These are phyloP conservation scores for Vicugna pacos DNA, from an alignment of 2,113 vertebrate species.

Conservation along the genomic window DNA sequence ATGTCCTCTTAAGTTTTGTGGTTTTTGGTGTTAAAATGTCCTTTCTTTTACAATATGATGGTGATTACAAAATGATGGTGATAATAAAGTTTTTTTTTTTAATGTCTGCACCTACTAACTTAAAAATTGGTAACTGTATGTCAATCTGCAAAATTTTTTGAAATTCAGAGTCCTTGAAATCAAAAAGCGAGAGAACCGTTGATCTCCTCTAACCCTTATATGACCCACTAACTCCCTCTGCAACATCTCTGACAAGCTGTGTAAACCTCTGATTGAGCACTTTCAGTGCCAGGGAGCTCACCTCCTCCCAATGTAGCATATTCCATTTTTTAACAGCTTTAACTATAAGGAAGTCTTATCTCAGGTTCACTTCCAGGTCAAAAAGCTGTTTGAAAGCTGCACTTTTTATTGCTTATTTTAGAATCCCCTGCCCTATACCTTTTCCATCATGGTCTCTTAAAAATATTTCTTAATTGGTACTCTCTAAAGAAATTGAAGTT, in stretches of 20 bases:
- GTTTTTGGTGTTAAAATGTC: not conserved
- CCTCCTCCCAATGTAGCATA: not conserved
- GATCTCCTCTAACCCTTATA: not conserved
- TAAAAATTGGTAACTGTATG: conserved; percentile 27
- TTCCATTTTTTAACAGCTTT: not conserved
- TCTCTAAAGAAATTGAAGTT: conserved; percentile 40
- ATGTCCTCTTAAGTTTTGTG: not conserved
- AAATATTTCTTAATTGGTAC: conserved; percentile 46
- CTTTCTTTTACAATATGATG: conserved; percentile 22
- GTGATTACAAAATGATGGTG: not conserved
- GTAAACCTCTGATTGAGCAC: not conserved
- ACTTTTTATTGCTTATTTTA: conserved; percentile 1
- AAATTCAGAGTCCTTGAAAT: conserved; percentile 1
- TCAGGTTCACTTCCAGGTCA: not conserved
- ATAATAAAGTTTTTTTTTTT: not conserved
- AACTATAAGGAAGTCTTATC: not conserved
- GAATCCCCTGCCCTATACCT: not conserved
- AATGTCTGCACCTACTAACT: not conserved
- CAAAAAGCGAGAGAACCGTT: not conserved
- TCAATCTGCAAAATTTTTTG: not conserved
- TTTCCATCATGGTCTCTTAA: conserved; percentile 24
- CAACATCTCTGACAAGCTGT: not conserved
- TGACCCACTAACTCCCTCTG: not conserved
- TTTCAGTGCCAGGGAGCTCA: not conserved
- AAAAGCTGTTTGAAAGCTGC: not conserved